A percentile compares a stretch with the other conserved stretches of the same genome.
These are phyloP conservation scores for Nysson spinosus DNA, from an alignment of 2,888 invertebrate species.

Conservation along the genomic window DNA sequence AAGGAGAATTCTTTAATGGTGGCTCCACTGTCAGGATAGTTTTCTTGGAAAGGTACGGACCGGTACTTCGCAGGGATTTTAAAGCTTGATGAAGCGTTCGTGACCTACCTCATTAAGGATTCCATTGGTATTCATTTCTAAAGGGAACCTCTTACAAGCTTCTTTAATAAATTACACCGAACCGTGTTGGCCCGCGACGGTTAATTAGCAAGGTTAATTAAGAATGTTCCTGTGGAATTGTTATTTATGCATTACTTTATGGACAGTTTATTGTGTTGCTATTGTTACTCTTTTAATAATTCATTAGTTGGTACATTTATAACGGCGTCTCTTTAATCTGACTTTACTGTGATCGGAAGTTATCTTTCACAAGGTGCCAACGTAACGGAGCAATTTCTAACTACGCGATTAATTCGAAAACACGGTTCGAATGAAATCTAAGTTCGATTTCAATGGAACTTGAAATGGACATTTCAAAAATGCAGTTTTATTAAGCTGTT, in stretches of 20 bases:
- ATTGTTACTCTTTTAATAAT: too few species aligned
- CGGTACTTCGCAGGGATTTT: neutral
- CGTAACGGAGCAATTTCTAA: too few species aligned
- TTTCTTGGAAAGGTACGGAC: conserved; percentile 1
- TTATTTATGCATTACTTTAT: neutral
- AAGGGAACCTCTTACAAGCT: neutral
- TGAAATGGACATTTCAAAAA: too few species aligned
- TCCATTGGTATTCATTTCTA: conserved; percentile 3
- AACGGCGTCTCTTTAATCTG: too few species aligned
- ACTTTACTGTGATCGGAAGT: too few species aligned
- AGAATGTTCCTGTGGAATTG: neutral
- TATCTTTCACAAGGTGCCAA: too few species aligned
- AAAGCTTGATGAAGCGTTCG: neutral
- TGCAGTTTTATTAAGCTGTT: too few species aligned
- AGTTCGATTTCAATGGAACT: too few species aligned
- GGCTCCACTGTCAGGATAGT: conserved; percentile 2
- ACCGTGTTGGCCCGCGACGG: neutral
- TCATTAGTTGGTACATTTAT: too few species aligned
- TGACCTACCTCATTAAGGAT: neutral
- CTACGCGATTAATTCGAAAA: too few species aligned
- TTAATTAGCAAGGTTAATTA: neutral
- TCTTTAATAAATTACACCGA: conserved; percentile 5
- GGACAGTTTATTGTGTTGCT: neutral
- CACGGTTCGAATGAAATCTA: too few species aligned
- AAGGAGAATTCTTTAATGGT: conserved; percentile 14